Base-by-base conservation (phyloP, 2,113 vertebrate species). In the Spea bombifrons region DNA sequence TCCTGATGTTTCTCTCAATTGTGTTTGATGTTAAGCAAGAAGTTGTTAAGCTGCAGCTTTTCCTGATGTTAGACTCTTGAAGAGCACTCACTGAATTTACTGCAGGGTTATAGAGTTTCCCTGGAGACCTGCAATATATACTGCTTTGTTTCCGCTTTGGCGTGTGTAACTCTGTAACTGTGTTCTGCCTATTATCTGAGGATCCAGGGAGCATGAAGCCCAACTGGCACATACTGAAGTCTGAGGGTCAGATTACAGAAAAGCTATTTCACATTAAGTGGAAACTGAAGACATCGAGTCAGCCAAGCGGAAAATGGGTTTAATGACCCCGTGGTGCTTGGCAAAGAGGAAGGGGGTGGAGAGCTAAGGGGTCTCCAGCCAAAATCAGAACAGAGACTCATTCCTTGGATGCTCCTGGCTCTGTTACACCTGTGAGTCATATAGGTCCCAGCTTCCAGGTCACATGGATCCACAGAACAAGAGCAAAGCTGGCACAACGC, bases 251-350 rank as follows among this genome's bases (percentile, higher is more conserved):
- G 44, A 64, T 80, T 80, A 80, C 77, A 80, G 77, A 80, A 78
- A 80, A 80, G 77, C 77, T 80, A 80, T 80, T 80, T 80, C 77
- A 80, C 77, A 67, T 80, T 80, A 80, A 80, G 77, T 80, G 77
- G 77, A 80, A 80, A 80, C 77, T 80, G 77, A 80, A 80, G 77
- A 80, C 77, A 80, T 73, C 49, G 64, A 80, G 71, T 80, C 77
- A 80, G 77, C 77, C 77, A 80, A 73, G 77, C 77, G 77, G 77
- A 80, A 80, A 80, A 80, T 80, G 77, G 77, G 77, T 80, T 80
- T 80, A 80, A 80, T 80, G 77, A 80, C 77, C 77, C 77, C 69
- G 71, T 80, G 71, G 76, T 80, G 77, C 77, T 80, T 80, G 77
- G 77, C 77, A 80, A 53, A 53, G 10, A 53, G 48, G 52, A 10